These are phyloP conservation scores for Alethe diademata DNA, from an alignment of 2,113 vertebrate species.

Conservation along the genomic window DNA sequence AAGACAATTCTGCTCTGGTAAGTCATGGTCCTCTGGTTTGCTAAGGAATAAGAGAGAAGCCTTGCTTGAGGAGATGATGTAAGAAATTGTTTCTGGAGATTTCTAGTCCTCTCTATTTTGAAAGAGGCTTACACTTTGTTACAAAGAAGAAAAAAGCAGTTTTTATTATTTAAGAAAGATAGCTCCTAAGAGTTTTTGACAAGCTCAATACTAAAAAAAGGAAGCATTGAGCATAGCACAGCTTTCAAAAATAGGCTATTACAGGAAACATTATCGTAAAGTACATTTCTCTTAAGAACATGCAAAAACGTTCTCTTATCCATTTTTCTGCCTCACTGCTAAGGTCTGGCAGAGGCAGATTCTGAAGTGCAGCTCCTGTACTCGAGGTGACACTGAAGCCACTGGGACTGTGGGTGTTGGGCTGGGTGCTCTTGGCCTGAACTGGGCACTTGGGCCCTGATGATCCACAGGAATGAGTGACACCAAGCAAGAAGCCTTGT, in stretches of 20 bases:
- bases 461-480: background rate
- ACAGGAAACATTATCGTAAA: background rate
- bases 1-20: background rate
- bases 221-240: slow-evolving; percentile 5
- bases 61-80: background rate
- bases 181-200: background rate
- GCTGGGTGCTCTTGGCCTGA: background rate
- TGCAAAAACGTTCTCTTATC: background rate
- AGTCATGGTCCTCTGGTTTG: background rate
- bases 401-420: background rate
- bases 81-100: background rate
- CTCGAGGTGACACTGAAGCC: background rate
- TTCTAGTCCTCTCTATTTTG: background rate
- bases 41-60: background rate
- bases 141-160: background rate
- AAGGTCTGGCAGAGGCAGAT: background rate
- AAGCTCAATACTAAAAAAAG: slow-evolving; percentile 42
- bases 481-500: background rate
- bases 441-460: background rate
- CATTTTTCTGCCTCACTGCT: background rate
- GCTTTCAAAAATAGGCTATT: slow-evolving; percentile 39
- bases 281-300: background rate
- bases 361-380: background rate
- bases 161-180: background rate
- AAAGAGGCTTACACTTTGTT: slow-evolving; percentile 3